A percentile compares a stretch with the other conserved stretches of the same genome.
Conservation (phyloP, 2,888 invertebrate species). For the Drosophila nr. perissopoda region DNA sequence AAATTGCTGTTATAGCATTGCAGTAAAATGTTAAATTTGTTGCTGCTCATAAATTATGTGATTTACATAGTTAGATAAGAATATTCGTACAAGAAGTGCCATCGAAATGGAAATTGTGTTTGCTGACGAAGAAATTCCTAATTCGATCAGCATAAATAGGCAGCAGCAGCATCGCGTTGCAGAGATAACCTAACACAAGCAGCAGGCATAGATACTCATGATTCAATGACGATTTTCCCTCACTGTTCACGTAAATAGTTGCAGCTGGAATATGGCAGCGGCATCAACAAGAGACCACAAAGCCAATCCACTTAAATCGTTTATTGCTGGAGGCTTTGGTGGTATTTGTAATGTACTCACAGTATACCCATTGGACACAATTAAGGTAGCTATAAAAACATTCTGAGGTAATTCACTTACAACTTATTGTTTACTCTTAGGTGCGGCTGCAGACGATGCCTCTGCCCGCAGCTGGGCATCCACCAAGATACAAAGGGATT, state of each 20-base stretch:
- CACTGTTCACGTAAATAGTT: constrained; percentile 61
- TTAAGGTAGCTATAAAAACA: constrained; percentile 87
- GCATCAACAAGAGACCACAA: constrained; percentile 53
- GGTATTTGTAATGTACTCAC: constrained; percentile 97
- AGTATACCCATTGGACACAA: constrained; percentile 99
- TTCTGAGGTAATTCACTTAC: not conserved
- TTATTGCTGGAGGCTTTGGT: constrained; percentile 97
- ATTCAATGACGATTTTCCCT: constrained; percentile 47
- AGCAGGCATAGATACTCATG: constrained; percentile 25
- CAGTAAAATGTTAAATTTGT: constrained; percentile 12
- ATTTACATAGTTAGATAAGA: constrained; percentile 32
- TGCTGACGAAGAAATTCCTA: constrained; percentile 28
- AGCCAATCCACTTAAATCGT: constrained; percentile 95
- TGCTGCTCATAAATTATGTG: constrained; percentile 33
- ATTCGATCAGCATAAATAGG: constrained; percentile 41
- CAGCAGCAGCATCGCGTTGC: constrained; percentile 19
- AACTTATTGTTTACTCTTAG: constrained; percentile 84
- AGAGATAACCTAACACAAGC: constrained; percentile 53
- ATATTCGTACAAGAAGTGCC: constrained; percentile 7
- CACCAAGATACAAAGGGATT: constrained; percentile 93
- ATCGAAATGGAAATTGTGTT: constrained; percentile 51
- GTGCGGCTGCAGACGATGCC: constrained; percentile 99
- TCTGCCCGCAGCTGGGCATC: constrained; percentile 90
- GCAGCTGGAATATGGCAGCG: constrained; percentile 15
- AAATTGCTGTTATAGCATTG: constrained; percentile 15